Evolutionary conservation across 2,888 invertebrate species (phyloP).

Genomic region (Parthenolecanium corni): DNA sequence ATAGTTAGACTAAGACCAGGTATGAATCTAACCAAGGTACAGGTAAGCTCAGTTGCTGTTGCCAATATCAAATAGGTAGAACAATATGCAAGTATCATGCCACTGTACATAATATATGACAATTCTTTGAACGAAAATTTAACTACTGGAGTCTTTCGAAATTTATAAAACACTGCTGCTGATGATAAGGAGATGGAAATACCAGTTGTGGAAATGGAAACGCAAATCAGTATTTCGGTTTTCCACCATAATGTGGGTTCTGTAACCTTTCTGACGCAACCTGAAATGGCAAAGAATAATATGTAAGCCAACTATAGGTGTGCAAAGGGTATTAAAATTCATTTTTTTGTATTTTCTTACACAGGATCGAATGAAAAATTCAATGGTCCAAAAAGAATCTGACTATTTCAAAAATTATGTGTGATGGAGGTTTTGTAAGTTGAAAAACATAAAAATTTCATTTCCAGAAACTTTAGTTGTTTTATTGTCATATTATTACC

Average conservation of each 20-base stretch:
- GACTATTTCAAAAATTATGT: no score
- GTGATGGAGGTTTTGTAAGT: no score
- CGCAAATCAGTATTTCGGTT: slow-evolving; percentile 50
- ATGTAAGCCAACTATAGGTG: background rate
- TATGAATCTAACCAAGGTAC: slow-evolving; percentile 48
- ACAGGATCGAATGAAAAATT: no score
- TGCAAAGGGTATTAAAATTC: slow-evolving; percentile 30
- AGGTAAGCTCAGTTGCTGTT: slow-evolving; percentile 46
- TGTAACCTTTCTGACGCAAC: slow-evolving; percentile 48
- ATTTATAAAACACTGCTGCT: slow-evolving; percentile 50
- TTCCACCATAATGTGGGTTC: slow-evolving; percentile 53
- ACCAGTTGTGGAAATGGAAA: slow-evolving; percentile 49
- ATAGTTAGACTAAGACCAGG: slow-evolving; percentile 57
- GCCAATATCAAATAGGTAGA: slow-evolving; percentile 55
- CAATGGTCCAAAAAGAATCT: no score
- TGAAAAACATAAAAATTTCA: no score
- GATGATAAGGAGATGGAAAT: slow-evolving; percentile 50
- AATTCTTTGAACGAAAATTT: slow-evolving; percentile 54
- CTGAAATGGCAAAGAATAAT: slow-evolving; percentile 36
- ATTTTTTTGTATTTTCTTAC: no score
- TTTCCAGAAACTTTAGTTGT: no score
- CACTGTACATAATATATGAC: slow-evolving; percentile 57
- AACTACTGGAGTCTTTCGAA: slow-evolving; percentile 65
- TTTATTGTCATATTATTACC: no score
- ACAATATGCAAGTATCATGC: slow-evolving; percentile 45